phyloP scores from a whole-genome alignment of 2,888 invertebrate species.

The Odontomyia ornata region DNA sequence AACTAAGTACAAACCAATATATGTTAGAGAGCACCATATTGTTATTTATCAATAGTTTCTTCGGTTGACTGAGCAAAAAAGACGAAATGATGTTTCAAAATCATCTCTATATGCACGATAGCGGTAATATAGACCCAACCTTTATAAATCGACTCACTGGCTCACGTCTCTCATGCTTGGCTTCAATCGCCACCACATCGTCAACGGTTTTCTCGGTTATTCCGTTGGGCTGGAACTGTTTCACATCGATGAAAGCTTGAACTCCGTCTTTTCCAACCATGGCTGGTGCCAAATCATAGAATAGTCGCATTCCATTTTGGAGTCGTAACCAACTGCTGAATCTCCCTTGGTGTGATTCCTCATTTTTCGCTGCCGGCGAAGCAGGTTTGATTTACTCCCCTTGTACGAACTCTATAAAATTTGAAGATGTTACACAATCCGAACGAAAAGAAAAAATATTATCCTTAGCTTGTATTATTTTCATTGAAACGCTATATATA shows the following conservation, averaged over 20 bases:
- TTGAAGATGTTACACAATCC: no score
- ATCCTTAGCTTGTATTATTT: no score
- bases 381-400: no score
- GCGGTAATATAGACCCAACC: slow-evolving; percentile 92
- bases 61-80: slow-evolving; percentile 71
- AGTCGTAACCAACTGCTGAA: slow-evolving; percentile 56
- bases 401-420: no score
- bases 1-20: slow-evolving; percentile 72
- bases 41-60: slow-evolving; percentile 73
- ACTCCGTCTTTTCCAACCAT: slow-evolving; percentile 73
- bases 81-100: slow-evolving; percentile 73
- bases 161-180: slow-evolving; percentile 75
- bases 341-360: slow-evolving; percentile 58
- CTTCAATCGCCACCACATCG: slow-evolving; percentile 72
- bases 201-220: slow-evolving; percentile 75
- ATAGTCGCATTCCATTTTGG: slow-evolving; percentile 51
- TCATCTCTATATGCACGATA: slow-evolving; percentile 88
- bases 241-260: slow-evolving; percentile 74
- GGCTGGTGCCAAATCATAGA: neutral
- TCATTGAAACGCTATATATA: no score
- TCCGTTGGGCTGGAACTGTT: slow-evolving; percentile 76
- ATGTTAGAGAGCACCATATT: slow-evolving; percentile 73
- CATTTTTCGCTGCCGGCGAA: no score
- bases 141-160: no score
- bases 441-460: no score